Evolutionary conservation across 53 echinoderm and acorn worm genomes (phyloP), one percentile per base, ranked within the genome.

Genomic region (Hippasteria phrygiana): DNA sequence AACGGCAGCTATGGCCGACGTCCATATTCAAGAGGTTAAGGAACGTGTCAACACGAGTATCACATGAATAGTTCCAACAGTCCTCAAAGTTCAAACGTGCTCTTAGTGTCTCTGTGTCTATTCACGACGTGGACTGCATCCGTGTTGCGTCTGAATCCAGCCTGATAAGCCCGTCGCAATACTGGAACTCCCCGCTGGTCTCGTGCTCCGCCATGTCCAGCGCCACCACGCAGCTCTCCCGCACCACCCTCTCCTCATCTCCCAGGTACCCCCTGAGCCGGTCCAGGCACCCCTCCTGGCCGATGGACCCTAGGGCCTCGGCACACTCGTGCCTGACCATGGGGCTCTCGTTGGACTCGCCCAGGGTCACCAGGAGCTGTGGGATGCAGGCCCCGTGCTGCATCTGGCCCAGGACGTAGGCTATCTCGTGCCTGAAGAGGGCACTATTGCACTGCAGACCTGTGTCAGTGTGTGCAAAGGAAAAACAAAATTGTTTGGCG

Each of bases 321-420:
- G 96, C 99, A 45, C 99, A 99, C 87, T 99, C 99, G 43, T 99
- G 99, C 69, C 99, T 53, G 8, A 99, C 99, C 99, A 99, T 99
- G 36, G 94, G 75, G 80, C 90, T 91, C 84, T 99, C 99, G 0
- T 62, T 51, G 17, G 64, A 50, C 48, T 80, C 70, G 29, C 66
- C 69, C 2, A 99, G 85, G 22, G 84, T 77, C 54, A 87, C 75
- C 41, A 87, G 63, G 41, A 99, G 93, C 41, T 94, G 89, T 3
- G 93, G 88, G 59, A 99, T 91, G 65, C 94, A 88, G 56, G 92
- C 99, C 41, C 87, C 43, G 54, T 99, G 94, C 88, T 99, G 99
- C 99, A 99, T 99, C 92, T 99, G 99, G 4, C 99, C 99, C 28
- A 99, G 80, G 72, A 99, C 99, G 37, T 99, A 96, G 10, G 99